These are phyloP conservation scores for Lamprotornis superbus DNA, from an alignment of 2,113 vertebrate species.

Conservation along the genomic window DNA sequence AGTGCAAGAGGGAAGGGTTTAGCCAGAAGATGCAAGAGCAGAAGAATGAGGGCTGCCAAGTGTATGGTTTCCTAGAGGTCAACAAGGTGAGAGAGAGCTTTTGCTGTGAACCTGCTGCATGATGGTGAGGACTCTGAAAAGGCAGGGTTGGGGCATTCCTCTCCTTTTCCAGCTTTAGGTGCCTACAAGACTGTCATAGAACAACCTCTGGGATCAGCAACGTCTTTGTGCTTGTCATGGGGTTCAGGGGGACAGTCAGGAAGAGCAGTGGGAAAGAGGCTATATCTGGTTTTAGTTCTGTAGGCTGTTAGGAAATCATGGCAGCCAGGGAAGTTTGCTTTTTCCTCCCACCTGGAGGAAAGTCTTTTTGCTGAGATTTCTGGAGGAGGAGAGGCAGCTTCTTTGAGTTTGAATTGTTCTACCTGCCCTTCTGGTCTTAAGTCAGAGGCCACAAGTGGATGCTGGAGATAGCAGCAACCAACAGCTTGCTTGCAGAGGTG, in stretches of 20 bases:
- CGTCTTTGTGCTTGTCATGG: not conserved
- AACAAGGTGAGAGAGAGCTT: conserved; percentile 84
- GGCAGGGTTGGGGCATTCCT: not conserved
- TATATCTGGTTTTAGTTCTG: not conserved
- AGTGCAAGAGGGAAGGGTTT: conserved; percentile 96
- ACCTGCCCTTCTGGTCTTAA: not conserved
- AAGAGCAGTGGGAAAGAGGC: not conserved
- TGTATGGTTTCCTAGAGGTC: conserved; percentile 96
- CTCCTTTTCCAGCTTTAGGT: not conserved
- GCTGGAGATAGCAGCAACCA: not conserved
- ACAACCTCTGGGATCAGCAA: not conserved
- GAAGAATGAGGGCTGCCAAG: conserved; percentile 97
- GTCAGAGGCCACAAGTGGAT: not conserved
- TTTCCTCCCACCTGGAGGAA: not conserved
- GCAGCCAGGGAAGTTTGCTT: not conserved
- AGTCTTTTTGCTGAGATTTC: not conserved
- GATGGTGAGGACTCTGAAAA: not conserved
- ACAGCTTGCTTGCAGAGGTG: not conserved
- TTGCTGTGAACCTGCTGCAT: not conserved
- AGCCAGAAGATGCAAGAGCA: conserved; percentile 99
- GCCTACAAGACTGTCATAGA: not conserved
- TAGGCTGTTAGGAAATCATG: not conserved
- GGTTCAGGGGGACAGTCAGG: not conserved
- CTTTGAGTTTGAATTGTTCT: not conserved
- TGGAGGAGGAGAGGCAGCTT: not conserved